Base-by-base conservation (phyloP, 2,113 vertebrate genomes). In the Ctenomys sociabilis region DNA sequence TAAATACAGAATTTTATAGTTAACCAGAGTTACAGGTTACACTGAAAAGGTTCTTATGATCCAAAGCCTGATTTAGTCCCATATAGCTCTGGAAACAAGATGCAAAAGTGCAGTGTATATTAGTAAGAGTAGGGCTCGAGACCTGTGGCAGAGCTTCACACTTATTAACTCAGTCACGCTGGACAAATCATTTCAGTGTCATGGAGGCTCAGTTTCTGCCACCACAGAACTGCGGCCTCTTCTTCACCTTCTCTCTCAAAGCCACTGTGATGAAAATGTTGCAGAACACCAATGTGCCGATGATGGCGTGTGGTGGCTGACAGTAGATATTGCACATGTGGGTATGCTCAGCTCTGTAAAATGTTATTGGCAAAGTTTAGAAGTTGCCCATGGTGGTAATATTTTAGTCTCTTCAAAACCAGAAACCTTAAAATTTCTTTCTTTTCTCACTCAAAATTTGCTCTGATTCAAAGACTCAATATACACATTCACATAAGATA, bases 401-500 rank as follows among this genome's bases (percentile, higher is more conserved):
- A 30, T 84, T 28, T 75, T 54, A 72, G n/a, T 37, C 17, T 35
- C 66, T 43, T 78, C 45, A 85, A 75, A 73, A 78, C 35, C 9
- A 26, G 49, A 95, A 86, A 73, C 35, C 19, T 83, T 70, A 57
- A 4, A 49, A 10, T 88, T 83, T 32, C 43, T 83, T 93, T 72
- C 57, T 28, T 72, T 90, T 88, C 52, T 80, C n/a, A 17, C 10
- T 59, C 63, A 26, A 94, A 93, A 52, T 72, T 0, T 95, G 54
- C n/a, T 80, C 26, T 59, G 32, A 28, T 77, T 87, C 52, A 86
- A 80, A 77, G 68, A 61, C 30, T 93, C 57, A 52, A 85, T 57
- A 83, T 91, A 82, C 43, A 37, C 37, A 70, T n/a, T 90, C 30
- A n/a, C 75, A 59, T n/a, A 61, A 86, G n/a, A 93, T n/a, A 77